phyloP scores from a whole-genome alignment of 2,888 invertebrate species.

The Shargacucullia verbasci region DNA sequence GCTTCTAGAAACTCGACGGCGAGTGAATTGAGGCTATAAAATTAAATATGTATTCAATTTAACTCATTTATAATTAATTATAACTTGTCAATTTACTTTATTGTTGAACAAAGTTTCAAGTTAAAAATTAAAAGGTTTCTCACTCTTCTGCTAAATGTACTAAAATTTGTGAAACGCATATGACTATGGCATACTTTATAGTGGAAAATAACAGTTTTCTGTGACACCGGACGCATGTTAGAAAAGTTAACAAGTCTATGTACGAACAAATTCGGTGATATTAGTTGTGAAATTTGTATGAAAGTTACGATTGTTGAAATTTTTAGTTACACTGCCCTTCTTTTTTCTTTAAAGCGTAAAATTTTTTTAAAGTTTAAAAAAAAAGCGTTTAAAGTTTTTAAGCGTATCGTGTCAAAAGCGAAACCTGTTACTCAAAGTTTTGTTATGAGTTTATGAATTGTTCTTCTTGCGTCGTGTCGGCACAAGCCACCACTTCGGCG shows the following conservation, averaged over 20 bases:
- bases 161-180: constrained; percentile 62
- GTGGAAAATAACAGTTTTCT: constrained; percentile 44
- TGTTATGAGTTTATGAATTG: not conserved
- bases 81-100: constrained; percentile 2
- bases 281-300: constrained; percentile 22
- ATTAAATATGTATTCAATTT: too few relatives aligned
- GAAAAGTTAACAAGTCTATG: constrained; percentile 56
- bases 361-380: too few relatives aligned
- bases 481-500: too few relatives aligned
- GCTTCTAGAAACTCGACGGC: too few relatives aligned
- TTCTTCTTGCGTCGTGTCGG: too few relatives aligned
- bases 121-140: constrained; percentile 26
- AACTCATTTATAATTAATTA: constrained; percentile 19
- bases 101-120: constrained; percentile 24
- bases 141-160: constrained; percentile 49
- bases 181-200: constrained; percentile 54
- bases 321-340: constrained; percentile 6
- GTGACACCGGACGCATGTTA: constrained; percentile 43
- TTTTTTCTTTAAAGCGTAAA: too few relatives aligned
- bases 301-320: constrained; percentile 22
- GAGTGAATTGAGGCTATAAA: too few relatives aligned
- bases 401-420: constrained; percentile 30
- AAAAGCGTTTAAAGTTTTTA: too few relatives aligned
- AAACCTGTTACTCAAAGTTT: constrained; percentile 24
- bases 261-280: constrained; percentile 28